Percentiles rank a stretch among this genome's conserved stretches.
Conservation (phyloP, 2,113 vertebrate genomes). For the Calonectris borealis region DNA sequence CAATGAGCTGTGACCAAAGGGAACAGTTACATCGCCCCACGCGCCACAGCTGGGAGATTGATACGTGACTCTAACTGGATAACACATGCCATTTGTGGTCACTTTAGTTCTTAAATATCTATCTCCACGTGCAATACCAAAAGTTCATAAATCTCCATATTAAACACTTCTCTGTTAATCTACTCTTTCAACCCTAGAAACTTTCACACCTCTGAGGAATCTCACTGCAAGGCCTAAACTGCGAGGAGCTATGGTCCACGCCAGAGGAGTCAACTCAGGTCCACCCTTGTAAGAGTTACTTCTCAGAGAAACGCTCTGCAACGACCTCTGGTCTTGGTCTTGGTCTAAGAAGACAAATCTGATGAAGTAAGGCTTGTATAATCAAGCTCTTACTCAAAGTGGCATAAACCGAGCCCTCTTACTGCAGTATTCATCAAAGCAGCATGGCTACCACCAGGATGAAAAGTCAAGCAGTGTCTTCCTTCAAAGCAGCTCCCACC, state of each 20-base stretch:
- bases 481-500: neutral
- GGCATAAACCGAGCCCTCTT: neutral
- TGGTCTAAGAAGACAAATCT: neutral
- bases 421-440: neutral
- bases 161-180: neutral
- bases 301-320: neutral
- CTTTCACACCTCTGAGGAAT: neutral
- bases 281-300: neutral
- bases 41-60: neutral
- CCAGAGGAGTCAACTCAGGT: neutral
- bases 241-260: accelerated
- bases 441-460: neutral
- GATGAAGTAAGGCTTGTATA: neutral
- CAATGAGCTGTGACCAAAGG: neutral
- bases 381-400: neutral
- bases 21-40: neutral
- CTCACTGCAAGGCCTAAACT: neutral
- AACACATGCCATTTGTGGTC: neutral
- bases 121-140: neutral
- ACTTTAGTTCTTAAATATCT: neutral
- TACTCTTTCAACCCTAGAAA: neutral
- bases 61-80: accelerated
- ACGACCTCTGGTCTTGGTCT: neutral
- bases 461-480: neutral
- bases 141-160: neutral